phyloP scores from a whole-genome alignment of 2,113 vertebrate species.

The Hiodon alosoides region DNA sequence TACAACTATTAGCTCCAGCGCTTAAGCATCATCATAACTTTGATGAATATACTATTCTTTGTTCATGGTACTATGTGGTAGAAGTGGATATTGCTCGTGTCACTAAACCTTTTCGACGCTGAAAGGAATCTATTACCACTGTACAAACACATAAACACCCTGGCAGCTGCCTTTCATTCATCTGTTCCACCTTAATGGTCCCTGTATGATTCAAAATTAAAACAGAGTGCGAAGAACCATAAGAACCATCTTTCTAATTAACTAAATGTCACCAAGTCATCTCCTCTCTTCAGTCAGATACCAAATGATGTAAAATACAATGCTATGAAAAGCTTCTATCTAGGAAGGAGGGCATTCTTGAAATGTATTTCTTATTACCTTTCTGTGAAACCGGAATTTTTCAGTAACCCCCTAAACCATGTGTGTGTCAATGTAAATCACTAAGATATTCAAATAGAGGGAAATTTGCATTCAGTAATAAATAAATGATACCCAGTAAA shows the following conservation, averaged over 20 bases:
- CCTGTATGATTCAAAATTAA: constrained; percentile 43
- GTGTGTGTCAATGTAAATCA: neutral
- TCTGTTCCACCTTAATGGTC: constrained; percentile 37
- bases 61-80: neutral
- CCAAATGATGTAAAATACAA: neutral
- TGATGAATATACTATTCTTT: too few relatives aligned
- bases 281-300: neutral
- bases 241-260: constrained; percentile 3
- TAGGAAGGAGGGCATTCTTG: too few relatives aligned
- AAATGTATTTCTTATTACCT: neutral
- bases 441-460: neutral
- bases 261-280: neutral
- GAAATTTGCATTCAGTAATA: constrained; percentile 1
- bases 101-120: neutral
- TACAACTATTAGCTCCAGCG: too few relatives aligned
- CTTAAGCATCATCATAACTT: too few relatives aligned
- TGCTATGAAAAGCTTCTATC: neutral
- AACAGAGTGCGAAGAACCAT: constrained; percentile 35
- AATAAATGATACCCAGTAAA: constrained; percentile 8
- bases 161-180: constrained; percentile 35
- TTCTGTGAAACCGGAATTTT: neutral
- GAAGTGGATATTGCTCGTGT: neutral
- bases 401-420: neutral
- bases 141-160: constrained; percentile 23
- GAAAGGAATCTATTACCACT: constrained; percentile 8